These are phyloP conservation scores for Cosmopolites sordidus DNA, from an alignment of 2,888 invertebrate species.

Conservation along the genomic window DNA sequence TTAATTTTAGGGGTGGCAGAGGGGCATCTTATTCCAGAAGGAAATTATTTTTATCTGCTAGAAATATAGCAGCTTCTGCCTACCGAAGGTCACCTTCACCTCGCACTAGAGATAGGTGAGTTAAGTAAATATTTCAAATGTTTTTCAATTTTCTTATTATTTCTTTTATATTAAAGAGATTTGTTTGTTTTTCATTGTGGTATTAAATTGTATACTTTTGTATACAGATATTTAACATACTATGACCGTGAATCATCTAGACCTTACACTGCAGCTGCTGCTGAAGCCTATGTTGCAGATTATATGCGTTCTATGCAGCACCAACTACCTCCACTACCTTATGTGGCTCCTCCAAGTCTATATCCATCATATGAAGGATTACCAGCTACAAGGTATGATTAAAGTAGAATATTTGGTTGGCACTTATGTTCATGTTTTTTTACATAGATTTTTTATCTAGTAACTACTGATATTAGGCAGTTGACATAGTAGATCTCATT, in stretches of 20 bases:
- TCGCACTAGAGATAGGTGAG: slow-evolving; percentile 48
- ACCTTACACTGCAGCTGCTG: slow-evolving; percentile 56
- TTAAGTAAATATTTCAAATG: background rate
- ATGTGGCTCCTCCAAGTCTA: slow-evolving; percentile 63
- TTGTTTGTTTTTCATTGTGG: background rate
- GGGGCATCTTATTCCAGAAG: slow-evolving; percentile 54
- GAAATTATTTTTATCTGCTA: slow-evolving; percentile 52
- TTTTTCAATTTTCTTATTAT: background rate
- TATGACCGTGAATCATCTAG: slow-evolving; percentile 55
- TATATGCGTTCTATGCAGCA: slow-evolving; percentile 87
- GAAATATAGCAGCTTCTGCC: slow-evolving; percentile 47
- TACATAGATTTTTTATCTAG: too few relatives aligned
- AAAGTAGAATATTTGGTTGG: background rate
- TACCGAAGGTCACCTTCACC: slow-evolving; percentile 57
- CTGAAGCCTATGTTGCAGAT: slow-evolving; percentile 84
- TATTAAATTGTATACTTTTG: background rate
- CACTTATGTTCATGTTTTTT: too few relatives aligned
- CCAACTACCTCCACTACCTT: slow-evolving; percentile 79
- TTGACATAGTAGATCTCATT: too few relatives aligned
- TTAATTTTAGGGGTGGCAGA: slow-evolving; percentile 54
- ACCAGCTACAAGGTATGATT: slow-evolving; percentile 36
- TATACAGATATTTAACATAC: slow-evolving; percentile 48
- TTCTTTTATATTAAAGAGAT: background rate
- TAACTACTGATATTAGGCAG: too few relatives aligned
- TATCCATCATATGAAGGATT: slow-evolving; percentile 54